A percentile compares a stretch with the other conserved stretches of the same genome.
Conservation (phyloP, 2,888 invertebrate species). For the Drosophila atroscutellata region DNA sequence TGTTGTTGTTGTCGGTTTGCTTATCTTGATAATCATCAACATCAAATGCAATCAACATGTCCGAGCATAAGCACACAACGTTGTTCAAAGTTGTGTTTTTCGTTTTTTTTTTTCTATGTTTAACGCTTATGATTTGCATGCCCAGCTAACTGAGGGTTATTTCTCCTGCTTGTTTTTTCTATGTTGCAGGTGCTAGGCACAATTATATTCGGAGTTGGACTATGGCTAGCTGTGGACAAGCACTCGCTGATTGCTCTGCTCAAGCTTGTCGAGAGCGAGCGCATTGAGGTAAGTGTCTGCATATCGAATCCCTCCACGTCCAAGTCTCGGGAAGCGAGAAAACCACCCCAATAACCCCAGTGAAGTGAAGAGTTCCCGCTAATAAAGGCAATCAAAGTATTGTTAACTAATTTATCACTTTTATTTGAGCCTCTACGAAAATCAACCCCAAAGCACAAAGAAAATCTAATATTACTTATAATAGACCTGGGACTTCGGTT, state of each 20-base stretch:
- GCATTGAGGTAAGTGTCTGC: conserved; percentile 86
- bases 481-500: neutral
- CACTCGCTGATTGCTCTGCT: conserved; percentile 88
- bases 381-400: conserved; percentile 25
- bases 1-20: conserved; percentile 19
- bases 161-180: conserved; percentile 14
- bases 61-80: conserved; percentile 59
- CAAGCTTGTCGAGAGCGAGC: conserved; percentile 87
- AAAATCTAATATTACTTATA: neutral
- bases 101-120: conserved; percentile 33
- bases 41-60: conserved; percentile 71
- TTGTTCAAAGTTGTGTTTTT: conserved; percentile 12
- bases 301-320: conserved; percentile 29
- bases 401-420: conserved; percentile 10
- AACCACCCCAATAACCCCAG: conserved; percentile 28
- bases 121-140: conserved; percentile 47
- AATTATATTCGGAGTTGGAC: conserved; percentile 88
- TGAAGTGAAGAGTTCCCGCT: neutral
- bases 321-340: conserved; percentile 36
- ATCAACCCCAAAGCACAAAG: conserved; percentile 33
- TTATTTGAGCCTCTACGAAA: conserved; percentile 7
- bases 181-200: conserved; percentile 86
- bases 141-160: conserved; percentile 31
- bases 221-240: conserved; percentile 90
- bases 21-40: conserved; percentile 53